phyloP scores from a whole-genome alignment of 2,888 invertebrate species.

The Eueremaeus valkanovi region DNA sequence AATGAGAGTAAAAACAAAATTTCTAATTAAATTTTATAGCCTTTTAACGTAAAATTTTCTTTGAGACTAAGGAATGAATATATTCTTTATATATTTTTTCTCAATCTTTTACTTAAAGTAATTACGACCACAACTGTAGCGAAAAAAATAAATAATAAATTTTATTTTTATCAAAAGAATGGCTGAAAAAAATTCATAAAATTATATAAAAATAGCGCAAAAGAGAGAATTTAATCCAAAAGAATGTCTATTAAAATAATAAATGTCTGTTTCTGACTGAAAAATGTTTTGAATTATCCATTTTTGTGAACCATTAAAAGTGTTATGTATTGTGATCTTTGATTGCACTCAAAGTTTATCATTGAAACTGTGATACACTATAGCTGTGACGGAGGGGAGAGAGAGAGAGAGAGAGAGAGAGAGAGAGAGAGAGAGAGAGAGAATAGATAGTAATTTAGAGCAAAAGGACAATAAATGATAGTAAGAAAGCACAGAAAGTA shows the following conservation, averaged over 20 bases:
- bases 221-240: not conserved
- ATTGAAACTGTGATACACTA: not conserved
- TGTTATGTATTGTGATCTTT: slow-evolving; percentile 21
- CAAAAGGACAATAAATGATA: slow-evolving; percentile 23
- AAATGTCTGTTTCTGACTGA: slow-evolving; percentile 6
- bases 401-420: too few species aligned
- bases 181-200: not conserved
- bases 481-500: not conserved
- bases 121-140: slow-evolving; percentile 1
- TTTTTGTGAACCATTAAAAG: slow-evolving; percentile 6
- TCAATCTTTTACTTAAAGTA: not conserved
- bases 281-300: slow-evolving; percentile 8
- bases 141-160: not conserved
- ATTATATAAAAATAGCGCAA: too few species aligned
- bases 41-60: slow-evolving; percentile 1
- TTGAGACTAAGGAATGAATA: not conserved
- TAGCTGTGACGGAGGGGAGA: not conserved
- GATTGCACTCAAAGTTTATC: slow-evolving; percentile 23
- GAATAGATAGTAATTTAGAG: slow-evolving; percentile 19
- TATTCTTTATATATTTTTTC: not conserved
- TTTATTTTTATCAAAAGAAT: not conserved
- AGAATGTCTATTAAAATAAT: slow-evolving; percentile 25
- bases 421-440: not conserved
- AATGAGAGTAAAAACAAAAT: not conserved
- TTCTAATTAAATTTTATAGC: slow-evolving; percentile 15